Base-by-base conservation (phyloP, 2,888 invertebrate genomes). In the Melipona bicolor region DNA sequence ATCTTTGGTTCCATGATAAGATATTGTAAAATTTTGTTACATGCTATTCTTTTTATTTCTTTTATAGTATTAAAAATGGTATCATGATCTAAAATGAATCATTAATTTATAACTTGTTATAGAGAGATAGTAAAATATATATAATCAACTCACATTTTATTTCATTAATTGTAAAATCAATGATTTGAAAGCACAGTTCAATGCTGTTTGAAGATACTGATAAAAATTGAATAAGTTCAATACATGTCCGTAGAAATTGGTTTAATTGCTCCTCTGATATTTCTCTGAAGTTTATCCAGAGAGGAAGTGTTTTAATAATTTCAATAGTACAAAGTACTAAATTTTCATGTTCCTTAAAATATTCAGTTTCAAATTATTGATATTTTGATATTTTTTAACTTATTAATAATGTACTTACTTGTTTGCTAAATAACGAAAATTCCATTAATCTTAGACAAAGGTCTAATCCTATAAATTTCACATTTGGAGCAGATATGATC, bases 381-480 rank as follows among this genome's bases (percentile, higher is more conserved):
- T 21, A 24, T 49, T 15, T 15, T 43, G 11, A 52, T 24, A 21
- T 32, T 36, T 21, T n/a, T 61, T 27, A 27, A 52, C 6, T 52
- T 13, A 27, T 17, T 62, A 73, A 19, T 4, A 27, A 24, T 13
- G 6, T 62, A 73, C 5, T 82, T 83, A 90, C 92, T 85, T 87
- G 86, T 54, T 89, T 83, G 50, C 82, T 78, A 21, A 90, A 62
- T n/a, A 86, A 79, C 73, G 67, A 85, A 64, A 81, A 88, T 68
- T 92, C 79, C 24, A 92, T 84, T 71, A 94, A 85, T 79, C 93
- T 85, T 49, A 87, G 77, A 19, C 90, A 87, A 19, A 93, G 76
- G 81, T 90, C 80, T 6, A 94, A 77, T n/a, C 91, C 91, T 52
- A 87, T 71, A 74, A 94, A 87, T 79, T 93, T 93, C 3, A 92